These are phyloP conservation scores for Hylyphantes graminicola DNA, from an alignment of 1,140 invertebrate species.

Conservation along the genomic window DNA sequence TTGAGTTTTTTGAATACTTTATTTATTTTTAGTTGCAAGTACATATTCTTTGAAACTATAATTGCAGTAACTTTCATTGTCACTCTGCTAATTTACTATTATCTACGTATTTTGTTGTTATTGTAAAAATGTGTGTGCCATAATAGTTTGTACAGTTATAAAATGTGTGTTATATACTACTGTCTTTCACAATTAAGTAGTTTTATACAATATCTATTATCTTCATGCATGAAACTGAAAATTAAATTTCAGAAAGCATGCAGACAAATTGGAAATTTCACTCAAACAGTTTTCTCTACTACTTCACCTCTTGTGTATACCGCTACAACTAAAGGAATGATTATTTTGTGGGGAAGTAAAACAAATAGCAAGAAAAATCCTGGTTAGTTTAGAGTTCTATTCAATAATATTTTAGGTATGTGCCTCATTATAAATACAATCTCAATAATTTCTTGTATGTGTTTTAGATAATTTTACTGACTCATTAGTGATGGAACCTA, in stretches of 20 bases:
- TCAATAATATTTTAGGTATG: not conserved
- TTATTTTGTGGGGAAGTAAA: conserved; percentile 29
- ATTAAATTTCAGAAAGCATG: conserved; percentile 30
- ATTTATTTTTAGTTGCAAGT: too few relatives aligned
- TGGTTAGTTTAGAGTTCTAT: conserved; percentile 9
- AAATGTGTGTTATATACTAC: not conserved
- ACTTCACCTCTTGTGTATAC: conserved; percentile 18
- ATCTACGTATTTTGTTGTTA: not conserved
- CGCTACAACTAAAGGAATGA: conserved; percentile 25
- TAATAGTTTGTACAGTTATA: not conserved
- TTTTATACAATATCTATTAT: not conserved
- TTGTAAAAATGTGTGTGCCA: not conserved
- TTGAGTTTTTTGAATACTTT: too few relatives aligned
- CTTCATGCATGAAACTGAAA: not conserved
- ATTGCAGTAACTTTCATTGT: not conserved
- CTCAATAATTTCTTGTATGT: not conserved
- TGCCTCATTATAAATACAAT: not conserved
- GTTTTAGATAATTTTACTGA: not conserved
- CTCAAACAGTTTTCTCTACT: conserved; percentile 22
- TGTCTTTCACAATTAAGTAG: not conserved
- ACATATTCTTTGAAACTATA: not conserved
- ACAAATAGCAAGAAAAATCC: not conserved
- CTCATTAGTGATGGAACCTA: conserved; percentile 12
- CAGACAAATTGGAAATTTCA: conserved; percentile 38
- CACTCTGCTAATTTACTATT: not conserved